Base-by-base conservation (phyloP, 2,113 vertebrate species). In the Lepisosteus oculatus region DNA sequence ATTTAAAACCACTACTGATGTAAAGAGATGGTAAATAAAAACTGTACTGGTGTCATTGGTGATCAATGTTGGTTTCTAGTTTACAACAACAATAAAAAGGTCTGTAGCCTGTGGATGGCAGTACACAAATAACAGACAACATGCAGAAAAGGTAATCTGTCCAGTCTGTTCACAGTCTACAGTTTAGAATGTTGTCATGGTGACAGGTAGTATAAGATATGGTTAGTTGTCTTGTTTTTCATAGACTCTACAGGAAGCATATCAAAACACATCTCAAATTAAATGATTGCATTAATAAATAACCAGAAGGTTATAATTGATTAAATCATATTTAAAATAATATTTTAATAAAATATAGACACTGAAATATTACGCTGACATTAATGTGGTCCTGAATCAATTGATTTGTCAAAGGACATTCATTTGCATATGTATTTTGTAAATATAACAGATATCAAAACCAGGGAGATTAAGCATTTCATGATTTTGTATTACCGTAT, bases 161-260 rank as follows among this genome's bases (percentile, higher is more conserved):
- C 5, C 13, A 59, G n/a, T n/a, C 12, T 4, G 3, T 14, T 59
- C n/a, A 4, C 7, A 12, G n/a, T 11, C 4, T 13, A 1, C 56
- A 59, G 29, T 29, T 29, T 45, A 55, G 44, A 63, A 43, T 41
- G 62, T 57, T 65, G 70, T 65, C 70, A 72, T 65, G 55, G 70
- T 17, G 62, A 72, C 55, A 3, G 3, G 45, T 56, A 5, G 4
- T 51, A 9, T 51, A 29, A 0, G 13, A 8, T 12, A 43, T 56
- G 51, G 47, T n/a, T 62, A 29, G 11, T 9, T 47, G 70, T 55
- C 61, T 54, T 55, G 3, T 72, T 29, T 65, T 9, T 55, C 29
- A 43, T 5, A 8, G 45, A 13, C 17, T 2, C 7, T 13, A 65
- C 51, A 43, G 13, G 62, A 14, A 56, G 17, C 15, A 41, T 63